Percentiles rank a stretch among this genome's conserved stretches.
Evolutionary conservation across 2,888 invertebrate genomes (phyloP).

Genomic region (Tipula vernalis): DNA sequence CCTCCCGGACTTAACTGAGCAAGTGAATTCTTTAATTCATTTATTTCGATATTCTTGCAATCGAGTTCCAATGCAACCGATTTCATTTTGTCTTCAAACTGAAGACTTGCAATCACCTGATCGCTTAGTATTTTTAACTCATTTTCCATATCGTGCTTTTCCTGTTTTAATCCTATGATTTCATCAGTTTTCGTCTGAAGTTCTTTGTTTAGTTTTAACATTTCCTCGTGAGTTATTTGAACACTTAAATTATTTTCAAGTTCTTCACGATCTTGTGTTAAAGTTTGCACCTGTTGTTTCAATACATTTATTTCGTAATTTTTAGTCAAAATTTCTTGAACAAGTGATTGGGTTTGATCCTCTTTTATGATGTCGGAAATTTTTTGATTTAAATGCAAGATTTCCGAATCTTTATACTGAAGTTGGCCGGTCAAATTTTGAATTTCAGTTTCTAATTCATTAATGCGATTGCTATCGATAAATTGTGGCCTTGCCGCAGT

Average conservation of each 20-base stretch:
- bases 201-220: constrained; percentile 17
- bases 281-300: constrained; percentile 33
- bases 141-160: constrained; percentile 25
- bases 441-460: constrained; percentile 16
- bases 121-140: constrained; percentile 32
- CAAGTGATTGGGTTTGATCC: constrained; percentile 32
- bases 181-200: constrained; percentile 9
- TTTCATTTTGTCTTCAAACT: constrained; percentile 31
- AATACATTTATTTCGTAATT: constrained; percentile 35
- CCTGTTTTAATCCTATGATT: constrained; percentile 11
- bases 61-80: constrained; percentile 29
- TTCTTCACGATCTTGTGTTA: constrained; percentile 35
- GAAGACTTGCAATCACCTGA: constrained; percentile 29
- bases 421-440: constrained; percentile 20
- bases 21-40: constrained; percentile 27
- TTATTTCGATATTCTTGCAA: constrained; percentile 31
- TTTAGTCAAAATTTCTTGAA: constrained; percentile 30
- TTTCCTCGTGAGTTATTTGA: constrained; percentile 21
- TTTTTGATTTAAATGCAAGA: constrained; percentile 29
- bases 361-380: constrained; percentile 36
- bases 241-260: constrained; percentile 28
- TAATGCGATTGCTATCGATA: constrained; percentile 10
- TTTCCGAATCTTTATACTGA: constrained; percentile 30
- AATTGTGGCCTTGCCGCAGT: not conserved
- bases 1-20: constrained; percentile 20